Conservation (phyloP, 1,140 invertebrate species). For the Asbolus verrucosus region DNA sequence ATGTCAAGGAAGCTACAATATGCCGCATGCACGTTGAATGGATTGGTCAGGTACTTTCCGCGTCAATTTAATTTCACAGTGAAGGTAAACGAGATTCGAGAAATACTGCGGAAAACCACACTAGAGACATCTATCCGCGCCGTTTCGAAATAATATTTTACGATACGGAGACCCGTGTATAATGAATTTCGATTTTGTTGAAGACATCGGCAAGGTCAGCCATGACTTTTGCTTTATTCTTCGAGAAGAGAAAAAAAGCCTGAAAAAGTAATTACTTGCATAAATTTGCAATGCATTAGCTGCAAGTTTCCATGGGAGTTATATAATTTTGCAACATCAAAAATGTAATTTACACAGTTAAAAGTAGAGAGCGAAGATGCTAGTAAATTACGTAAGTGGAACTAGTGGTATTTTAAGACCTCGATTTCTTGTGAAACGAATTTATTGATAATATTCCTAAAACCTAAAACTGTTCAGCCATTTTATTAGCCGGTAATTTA, state of each 20-base stretch:
- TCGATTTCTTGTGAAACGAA: conserved; percentile 30
- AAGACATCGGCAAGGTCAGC: conserved; percentile 22
- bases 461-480: not conserved
- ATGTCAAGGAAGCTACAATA: conserved; percentile 47
- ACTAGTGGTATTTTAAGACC: conserved; percentile 36
- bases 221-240: not conserved
- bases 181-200: not conserved
- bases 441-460: conserved; percentile 19
- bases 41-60: conserved; percentile 12
- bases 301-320: conserved; percentile 10
- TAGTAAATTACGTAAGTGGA: conserved; percentile 35
- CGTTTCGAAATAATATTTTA: conserved; percentile 11
- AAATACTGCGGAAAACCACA: not conserved
- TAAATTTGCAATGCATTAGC: conserved; percentile 11
- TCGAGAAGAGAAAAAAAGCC: not conserved
- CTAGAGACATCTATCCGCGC: conserved; percentile 24
- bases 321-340: conserved; percentile 34
- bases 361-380: conserved; percentile 31
- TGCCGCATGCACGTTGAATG: not conserved
- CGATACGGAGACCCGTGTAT: not conserved
- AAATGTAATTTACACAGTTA: conserved; percentile 34
- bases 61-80: not conserved
- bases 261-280: conserved; percentile 18
- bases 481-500: too few relatives aligned
- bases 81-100: conserved; percentile 18